Conservation (phyloP, 2,888 invertebrate species). For the Scrobipalpa atriplicella region DNA sequence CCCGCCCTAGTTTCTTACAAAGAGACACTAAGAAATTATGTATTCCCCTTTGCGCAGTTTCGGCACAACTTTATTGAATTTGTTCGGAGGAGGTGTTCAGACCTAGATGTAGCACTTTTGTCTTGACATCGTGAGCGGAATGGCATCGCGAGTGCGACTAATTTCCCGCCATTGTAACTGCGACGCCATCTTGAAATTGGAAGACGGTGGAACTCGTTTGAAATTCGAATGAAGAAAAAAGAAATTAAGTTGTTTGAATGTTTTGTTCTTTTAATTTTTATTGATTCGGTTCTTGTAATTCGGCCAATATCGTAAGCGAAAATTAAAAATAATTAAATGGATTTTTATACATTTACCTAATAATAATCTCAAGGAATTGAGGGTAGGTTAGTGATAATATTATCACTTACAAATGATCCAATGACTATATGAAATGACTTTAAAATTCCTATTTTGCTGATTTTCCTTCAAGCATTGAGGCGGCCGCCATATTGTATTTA, state of each 20-base stretch:
- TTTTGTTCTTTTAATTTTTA: too few species aligned
- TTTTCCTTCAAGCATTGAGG: not conserved
- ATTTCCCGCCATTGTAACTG: constrained; percentile 40
- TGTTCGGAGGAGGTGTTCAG: constrained; percentile 71
- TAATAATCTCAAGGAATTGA: too few species aligned
- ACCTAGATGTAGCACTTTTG: constrained; percentile 72
- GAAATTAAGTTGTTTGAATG: not conserved
- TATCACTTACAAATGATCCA: too few species aligned
- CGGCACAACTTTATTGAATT: constrained; percentile 79
- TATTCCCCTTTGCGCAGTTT: constrained; percentile 80
- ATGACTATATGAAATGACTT: too few species aligned
- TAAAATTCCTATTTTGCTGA: too few species aligned
- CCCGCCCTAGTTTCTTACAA: constrained; percentile 67
- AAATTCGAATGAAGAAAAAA: not conserved
- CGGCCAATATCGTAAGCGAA: too few species aligned
- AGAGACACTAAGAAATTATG: constrained; percentile 82
- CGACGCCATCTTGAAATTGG: constrained; percentile 41
- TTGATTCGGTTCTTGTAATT: too few species aligned
- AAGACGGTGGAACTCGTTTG: not conserved
- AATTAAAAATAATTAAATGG: too few species aligned
- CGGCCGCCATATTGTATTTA: constrained; percentile 69
- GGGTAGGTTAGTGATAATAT: too few species aligned
- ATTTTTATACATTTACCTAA: too few species aligned
- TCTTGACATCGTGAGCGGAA: constrained; percentile 71
- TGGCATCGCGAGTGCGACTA: constrained; percentile 39